Percentiles rank a stretch among this genome's conserved stretches.
These are phyloP conservation scores for Phrynocephalus versicolor DNA, from an alignment of 2,113 vertebrate genomes.

Conservation along the genomic window DNA sequence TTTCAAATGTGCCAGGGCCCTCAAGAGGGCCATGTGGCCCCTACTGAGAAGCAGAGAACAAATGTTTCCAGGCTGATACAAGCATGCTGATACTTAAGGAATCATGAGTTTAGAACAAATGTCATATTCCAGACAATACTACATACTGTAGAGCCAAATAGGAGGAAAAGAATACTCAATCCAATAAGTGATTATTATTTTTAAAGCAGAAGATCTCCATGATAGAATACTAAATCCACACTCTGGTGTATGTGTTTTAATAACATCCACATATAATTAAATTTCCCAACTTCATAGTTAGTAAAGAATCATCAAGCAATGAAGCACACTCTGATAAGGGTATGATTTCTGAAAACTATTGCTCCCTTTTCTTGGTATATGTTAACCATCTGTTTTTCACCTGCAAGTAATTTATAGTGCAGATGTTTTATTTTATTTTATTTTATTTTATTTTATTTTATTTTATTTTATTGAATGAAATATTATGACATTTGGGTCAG, in stretches of 20 bases:
- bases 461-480: slow-evolving; percentile 61
- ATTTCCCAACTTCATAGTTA: too few species aligned
- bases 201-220: neutral
- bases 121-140: neutral
- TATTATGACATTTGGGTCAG: slow-evolving; percentile 54
- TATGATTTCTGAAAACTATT: slow-evolving; percentile 32
- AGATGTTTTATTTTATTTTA: slow-evolving; percentile 62
- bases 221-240: too few species aligned
- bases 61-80: neutral
- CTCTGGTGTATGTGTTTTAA: neutral
- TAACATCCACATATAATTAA: neutral
- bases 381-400: slow-evolving; percentile 26
- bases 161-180: neutral
- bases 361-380: slow-evolving; percentile 20
- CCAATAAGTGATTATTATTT: neutral
- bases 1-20: too few species aligned
- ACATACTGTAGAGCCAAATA: too few species aligned
- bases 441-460: too few species aligned
- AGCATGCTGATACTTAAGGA: neutral
- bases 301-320: too few species aligned
- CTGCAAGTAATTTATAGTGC: slow-evolving; percentile 31
- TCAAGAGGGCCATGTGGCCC: too few species aligned
- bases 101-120: neutral
- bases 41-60: too few species aligned
- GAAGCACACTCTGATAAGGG: slow-evolving; percentile 41